phyloP scores from a whole-genome alignment of 2,113 vertebrate genomes.

The Rostratula benghalensis region DNA sequence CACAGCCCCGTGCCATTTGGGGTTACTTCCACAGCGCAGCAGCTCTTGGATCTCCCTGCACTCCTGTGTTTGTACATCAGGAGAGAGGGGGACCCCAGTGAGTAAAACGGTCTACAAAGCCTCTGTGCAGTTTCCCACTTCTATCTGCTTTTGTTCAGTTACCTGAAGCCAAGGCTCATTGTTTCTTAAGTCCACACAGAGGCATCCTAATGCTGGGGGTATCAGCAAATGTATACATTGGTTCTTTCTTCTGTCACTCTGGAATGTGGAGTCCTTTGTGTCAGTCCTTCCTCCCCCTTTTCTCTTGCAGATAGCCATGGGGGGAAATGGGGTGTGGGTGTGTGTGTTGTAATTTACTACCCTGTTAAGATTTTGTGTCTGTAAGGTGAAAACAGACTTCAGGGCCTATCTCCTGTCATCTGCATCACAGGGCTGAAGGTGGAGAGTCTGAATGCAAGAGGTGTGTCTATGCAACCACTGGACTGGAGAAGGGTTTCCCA shows the following conservation, averaged over 20 bases:
- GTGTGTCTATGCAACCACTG: background rate
- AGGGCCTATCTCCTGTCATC: background rate
- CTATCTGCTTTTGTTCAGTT: slow-evolving; percentile 31
- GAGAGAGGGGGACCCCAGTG: background rate
- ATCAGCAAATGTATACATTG: slow-evolving; percentile 63
- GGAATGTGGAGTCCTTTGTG: slow-evolving; percentile 67
- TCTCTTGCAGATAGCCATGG: slow-evolving; percentile 64
- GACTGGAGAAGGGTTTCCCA: background rate
- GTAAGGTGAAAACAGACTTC: slow-evolving; percentile 1
- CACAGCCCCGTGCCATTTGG: background rate
- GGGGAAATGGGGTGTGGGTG: background rate
- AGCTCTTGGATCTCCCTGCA: background rate
- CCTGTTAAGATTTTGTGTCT: slow-evolving; percentile 34
- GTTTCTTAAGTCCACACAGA: slow-evolving; percentile 58
- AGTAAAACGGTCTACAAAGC: slow-evolving; percentile 2
- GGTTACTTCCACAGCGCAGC: background rate
- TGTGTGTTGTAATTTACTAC: slow-evolving; percentile 15
- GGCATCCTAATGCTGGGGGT: slow-evolving; percentile 62
- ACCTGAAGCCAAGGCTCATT: slow-evolving; percentile 56
- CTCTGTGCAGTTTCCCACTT: background rate
- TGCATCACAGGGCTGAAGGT: background rate
- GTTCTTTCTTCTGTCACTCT: slow-evolving; percentile 65
- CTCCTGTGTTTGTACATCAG: background rate
- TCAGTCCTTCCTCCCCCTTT: slow-evolving; percentile 44
- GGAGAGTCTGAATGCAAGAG: background rate